Percentiles rank a stretch among this genome's conserved stretches.
These are phyloP conservation scores for Meloidogyne chitwoodi DNA, from an alignment of 1,140 invertebrate genomes.

Conservation along the genomic window DNA sequence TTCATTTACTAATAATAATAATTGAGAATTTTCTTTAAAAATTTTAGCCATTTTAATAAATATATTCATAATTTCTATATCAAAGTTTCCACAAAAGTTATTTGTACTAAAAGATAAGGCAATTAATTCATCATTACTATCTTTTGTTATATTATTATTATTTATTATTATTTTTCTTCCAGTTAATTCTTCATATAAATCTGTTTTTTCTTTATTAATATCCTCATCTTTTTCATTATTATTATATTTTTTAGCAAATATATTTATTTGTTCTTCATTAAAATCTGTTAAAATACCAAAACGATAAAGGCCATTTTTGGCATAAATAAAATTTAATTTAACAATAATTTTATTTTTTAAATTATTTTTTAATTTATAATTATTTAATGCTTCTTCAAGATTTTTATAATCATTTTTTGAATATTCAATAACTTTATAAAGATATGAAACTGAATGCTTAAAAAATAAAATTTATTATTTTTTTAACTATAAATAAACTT, in stretches of 20 bases:
- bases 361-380: neutral
- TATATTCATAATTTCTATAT: neutral
- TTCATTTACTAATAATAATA: no score
- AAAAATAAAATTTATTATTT: no score
- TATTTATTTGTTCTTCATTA: neutral
- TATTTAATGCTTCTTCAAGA: neutral
- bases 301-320: neutral
- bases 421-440: neutral
- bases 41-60: neutral
- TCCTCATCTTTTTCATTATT: neutral
- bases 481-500: no score
- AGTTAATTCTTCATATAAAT: neutral
- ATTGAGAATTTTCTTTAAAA: neutral
- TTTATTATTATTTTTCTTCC: neutral
- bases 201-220: neutral
- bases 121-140: neutral
- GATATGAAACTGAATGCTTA: no score
- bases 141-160: neutral
- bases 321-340: neutral
- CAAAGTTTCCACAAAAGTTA: neutral
- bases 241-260: neutral
- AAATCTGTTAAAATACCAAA: neutral
- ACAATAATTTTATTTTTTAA: neutral
- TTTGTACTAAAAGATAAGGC: neutral
- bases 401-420: neutral